Conservation (phyloP, 92 coral and sea anemone species). For the Pocillopora grandis region DNA sequence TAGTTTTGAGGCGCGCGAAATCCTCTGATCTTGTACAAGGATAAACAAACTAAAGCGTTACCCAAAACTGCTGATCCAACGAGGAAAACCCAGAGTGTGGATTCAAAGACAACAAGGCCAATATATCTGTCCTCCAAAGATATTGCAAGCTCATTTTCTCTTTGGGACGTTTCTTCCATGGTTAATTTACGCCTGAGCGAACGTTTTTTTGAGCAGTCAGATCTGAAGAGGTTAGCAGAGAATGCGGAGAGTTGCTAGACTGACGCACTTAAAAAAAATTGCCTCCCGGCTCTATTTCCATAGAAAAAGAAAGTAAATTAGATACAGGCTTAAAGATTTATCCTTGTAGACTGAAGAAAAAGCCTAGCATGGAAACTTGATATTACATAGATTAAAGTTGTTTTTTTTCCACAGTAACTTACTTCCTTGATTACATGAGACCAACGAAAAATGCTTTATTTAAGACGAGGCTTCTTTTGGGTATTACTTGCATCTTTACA, state of each 20-base stretch:
- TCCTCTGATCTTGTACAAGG: slow-evolving; percentile 16
- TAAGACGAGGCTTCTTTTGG: too few species aligned
- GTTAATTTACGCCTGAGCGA: too few species aligned
- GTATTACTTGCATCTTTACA: too few species aligned
- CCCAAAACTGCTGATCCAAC: slow-evolving; percentile 18
- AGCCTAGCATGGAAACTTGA: too few species aligned
- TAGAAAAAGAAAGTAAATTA: slow-evolving; percentile 15
- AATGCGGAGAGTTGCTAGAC: neutral
- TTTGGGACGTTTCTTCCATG: slow-evolving; percentile 8
- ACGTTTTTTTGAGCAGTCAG: neutral
- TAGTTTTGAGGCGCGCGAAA: slow-evolving; percentile 24
- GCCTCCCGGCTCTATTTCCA: too few species aligned
- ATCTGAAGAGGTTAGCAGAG: neutral
- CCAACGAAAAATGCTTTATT: too few species aligned
- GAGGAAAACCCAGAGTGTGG: slow-evolving; percentile 15
- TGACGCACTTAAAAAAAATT: neutral
- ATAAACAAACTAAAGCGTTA: slow-evolving; percentile 24
- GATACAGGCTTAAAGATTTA: neutral
- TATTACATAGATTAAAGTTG: too few species aligned
- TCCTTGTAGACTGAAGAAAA: too few species aligned
- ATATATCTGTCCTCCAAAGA: slow-evolving; percentile 14
- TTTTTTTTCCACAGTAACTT: too few species aligned
- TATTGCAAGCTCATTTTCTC: slow-evolving; percentile 3
- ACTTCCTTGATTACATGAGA: too few species aligned
- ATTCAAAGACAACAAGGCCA: neutral